Percentiles rank a stretch among this genome's conserved stretches.
Evolutionary conservation across 2,888 invertebrate genomes (phyloP).

Genomic region (Molorchus minor): DNA sequence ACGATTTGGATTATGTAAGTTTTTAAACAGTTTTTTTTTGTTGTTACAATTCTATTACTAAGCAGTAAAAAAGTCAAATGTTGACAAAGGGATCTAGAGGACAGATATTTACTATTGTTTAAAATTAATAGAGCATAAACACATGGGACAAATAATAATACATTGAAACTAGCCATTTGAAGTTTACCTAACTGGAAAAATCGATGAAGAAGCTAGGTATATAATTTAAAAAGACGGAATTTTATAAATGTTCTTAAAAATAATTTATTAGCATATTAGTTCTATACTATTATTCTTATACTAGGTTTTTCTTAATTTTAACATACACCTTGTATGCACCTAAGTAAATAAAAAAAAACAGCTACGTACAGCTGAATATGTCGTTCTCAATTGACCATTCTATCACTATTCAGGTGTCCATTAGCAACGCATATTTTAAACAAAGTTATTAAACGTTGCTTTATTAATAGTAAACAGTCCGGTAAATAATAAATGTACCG

Average conservation of each 20-base stretch:
- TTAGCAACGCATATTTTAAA: background rate
- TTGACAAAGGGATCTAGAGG: too few species aligned
- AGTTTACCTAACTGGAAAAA: slow-evolving; percentile 5
- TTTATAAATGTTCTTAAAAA: too few species aligned
- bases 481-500: too few species aligned
- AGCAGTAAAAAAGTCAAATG: too few species aligned
- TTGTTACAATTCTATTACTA: background rate
- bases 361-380: too few species aligned
- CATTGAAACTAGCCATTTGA: background rate
- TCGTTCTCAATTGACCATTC: background rate
- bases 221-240: too few species aligned
- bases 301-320: background rate
- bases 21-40: too few species aligned
- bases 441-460: background rate
- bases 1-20: too few species aligned
- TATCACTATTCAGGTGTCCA: background rate
- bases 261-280: too few species aligned
- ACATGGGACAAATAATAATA: background rate
- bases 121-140: slow-evolving; percentile 16
- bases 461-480: background rate
- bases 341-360: background rate
- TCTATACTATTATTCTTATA: too few species aligned
- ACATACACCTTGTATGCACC: background rate
- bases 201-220: background rate
- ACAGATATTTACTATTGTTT: slow-evolving; percentile 11